Percentiles rank a stretch among this genome's conserved stretches.
Evolutionary conservation across 2,113 vertebrate genomes (phyloP).

Genomic region (Scomber japonicus): DNA sequence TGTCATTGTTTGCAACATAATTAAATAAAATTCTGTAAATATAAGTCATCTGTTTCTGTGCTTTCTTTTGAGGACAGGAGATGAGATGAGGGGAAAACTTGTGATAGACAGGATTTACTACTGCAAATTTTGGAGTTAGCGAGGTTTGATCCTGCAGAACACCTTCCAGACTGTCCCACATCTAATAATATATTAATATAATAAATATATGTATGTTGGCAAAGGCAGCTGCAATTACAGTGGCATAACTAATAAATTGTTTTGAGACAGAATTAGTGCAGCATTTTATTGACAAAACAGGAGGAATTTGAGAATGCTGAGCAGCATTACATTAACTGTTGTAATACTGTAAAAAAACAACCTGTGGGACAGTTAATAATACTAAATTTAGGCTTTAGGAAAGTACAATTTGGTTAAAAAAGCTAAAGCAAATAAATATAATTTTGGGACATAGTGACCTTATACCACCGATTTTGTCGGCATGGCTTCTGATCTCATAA

Average conservation of each 20-base stretch:
- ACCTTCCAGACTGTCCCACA: background rate
- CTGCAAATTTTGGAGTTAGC: background rate
- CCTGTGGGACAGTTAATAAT: background rate
- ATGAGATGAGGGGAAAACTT: background rate
- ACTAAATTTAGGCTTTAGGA: background rate
- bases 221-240: background rate
- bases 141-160: constrained; percentile 13
- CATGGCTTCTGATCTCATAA: too few relatives aligned
- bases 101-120: background rate
- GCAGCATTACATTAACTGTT: background rate
- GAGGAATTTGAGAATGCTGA: too few relatives aligned
- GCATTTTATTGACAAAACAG: too few relatives aligned
- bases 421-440: too few relatives aligned
- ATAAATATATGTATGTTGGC: background rate
- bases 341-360: background rate
- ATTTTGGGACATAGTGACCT: too few relatives aligned
- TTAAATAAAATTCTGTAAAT: constrained; percentile 87
- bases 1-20: constrained; percentile 89
- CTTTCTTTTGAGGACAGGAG: constrained; percentile 22
- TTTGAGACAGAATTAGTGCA: too few relatives aligned
- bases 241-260: background rate
- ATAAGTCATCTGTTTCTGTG: constrained; percentile 53
- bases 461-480: too few relatives aligned
- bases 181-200: background rate
- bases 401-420: background rate